Evolutionary conservation across 2,113 vertebrate genomes (phyloP).

Genomic region (Corythornis cristatus): DNA sequence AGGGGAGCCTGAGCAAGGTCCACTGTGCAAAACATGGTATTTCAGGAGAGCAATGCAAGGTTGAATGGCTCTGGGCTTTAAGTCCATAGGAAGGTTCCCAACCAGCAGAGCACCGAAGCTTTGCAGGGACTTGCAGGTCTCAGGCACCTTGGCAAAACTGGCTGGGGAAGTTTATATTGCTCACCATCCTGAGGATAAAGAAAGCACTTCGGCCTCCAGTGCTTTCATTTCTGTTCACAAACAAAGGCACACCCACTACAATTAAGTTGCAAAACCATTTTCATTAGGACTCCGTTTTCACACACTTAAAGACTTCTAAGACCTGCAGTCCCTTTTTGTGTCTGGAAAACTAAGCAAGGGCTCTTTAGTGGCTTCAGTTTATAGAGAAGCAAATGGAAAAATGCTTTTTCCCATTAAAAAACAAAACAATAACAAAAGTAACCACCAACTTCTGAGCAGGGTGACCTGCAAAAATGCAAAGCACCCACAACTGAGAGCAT

Average conservation of each 20-base stretch:
- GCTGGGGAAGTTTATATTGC: neutral
- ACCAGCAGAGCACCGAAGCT: neutral
- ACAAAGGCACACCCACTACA: constrained; percentile 53
- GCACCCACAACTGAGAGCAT: neutral
- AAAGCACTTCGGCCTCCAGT: constrained; percentile 40
- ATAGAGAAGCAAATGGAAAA: constrained; percentile 5
- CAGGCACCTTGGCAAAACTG: neutral
- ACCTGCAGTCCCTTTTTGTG: neutral
- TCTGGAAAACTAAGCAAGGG: neutral
- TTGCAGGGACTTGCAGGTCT: neutral
- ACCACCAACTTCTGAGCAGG: constrained; percentile 17
- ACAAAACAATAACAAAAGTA: neutral
- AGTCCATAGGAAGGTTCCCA: neutral
- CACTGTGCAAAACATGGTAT: accelerated
- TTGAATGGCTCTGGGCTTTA: neutral
- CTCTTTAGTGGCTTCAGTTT: neutral
- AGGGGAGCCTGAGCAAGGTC: neutral
- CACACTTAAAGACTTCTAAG: neutral
- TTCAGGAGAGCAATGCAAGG: neutral
- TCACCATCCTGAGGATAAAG: neutral
- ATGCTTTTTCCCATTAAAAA: neutral
- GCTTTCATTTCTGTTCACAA: constrained; percentile 40
- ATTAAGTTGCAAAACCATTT: constrained; percentile 47
- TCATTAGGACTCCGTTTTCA: constrained; percentile 35
- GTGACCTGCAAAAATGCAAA: constrained; percentile 24